Conservation (phyloP, 1,140 invertebrate genomes). For the Leptinotarsa lineolata region DNA sequence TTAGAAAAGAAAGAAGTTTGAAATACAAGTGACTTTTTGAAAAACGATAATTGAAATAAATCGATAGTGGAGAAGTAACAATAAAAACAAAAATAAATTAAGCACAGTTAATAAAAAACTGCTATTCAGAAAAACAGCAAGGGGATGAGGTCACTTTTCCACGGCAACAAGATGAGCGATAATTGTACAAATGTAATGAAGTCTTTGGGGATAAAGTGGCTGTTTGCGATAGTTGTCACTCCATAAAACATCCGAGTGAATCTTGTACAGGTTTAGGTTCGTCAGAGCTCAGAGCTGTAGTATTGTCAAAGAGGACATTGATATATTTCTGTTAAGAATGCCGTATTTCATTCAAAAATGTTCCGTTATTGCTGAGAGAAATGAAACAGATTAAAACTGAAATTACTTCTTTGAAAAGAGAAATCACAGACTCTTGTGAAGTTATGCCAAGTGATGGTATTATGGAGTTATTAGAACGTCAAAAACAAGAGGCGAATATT, state of each 20-base stretch:
- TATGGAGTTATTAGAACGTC: background rate
- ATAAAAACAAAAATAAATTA: no score
- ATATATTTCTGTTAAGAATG: background rate
- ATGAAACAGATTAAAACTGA: background rate
- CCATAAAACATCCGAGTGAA: background rate
- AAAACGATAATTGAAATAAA: no score
- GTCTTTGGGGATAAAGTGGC: background rate
- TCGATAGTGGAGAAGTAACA: no score
- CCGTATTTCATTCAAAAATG: background rate
- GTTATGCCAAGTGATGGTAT: background rate
- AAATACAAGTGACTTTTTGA: no score
- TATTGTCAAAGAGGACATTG: background rate
- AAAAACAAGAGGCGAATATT: conserved; percentile 21
- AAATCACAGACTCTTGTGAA: background rate
- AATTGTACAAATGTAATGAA: background rate
- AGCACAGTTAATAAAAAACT: no score
- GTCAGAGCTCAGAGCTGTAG: background rate
- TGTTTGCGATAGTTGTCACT: background rate
- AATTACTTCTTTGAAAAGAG: background rate
- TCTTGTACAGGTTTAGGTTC: background rate
- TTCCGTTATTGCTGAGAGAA: background rate
- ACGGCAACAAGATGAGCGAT: background rate
- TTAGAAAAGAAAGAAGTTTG: no score
- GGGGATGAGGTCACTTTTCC: background rate
- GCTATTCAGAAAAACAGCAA: background rate